Conservation (phyloP, 2,888 invertebrate genomes). For the Melinopterus prodromus region DNA sequence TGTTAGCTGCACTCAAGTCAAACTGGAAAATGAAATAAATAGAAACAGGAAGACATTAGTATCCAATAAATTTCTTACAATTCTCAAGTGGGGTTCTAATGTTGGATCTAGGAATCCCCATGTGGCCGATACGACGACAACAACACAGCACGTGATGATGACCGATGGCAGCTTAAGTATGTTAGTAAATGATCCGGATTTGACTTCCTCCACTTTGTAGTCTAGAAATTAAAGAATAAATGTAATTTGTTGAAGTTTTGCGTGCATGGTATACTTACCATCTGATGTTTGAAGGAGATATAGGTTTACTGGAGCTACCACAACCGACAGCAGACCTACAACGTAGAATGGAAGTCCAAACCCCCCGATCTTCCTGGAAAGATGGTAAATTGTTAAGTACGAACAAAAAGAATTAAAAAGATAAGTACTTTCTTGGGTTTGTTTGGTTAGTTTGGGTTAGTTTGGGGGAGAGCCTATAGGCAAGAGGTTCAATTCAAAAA, state of each 20-base stretch:
- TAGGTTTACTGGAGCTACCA: constrained; percentile 71
- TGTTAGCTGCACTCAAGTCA: constrained; percentile 69
- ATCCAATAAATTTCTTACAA: constrained; percentile 54
- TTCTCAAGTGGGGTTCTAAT: constrained; percentile 74
- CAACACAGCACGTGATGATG: constrained; percentile 72
- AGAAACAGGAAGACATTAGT: background rate
- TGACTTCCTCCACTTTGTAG: constrained; percentile 62
- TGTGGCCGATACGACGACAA: constrained; percentile 74
- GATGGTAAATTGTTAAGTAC: constrained; percentile 43
- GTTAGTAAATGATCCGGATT: constrained; percentile 67
- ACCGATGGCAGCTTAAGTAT: constrained; percentile 74
- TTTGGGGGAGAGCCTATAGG: background rate
- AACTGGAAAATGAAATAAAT: constrained; percentile 62
- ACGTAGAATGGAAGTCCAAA: constrained; percentile 81
- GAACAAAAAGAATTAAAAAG: background rate
- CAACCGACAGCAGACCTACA: constrained; percentile 72
- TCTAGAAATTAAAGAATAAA: constrained; percentile 58
- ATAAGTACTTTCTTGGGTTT: background rate
- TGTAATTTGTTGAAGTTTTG: background rate
- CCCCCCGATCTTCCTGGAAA: constrained; percentile 78
- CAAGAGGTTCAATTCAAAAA: no score
- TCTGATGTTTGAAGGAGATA: constrained; percentile 58
- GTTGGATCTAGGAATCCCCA: constrained; percentile 83
- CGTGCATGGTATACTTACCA: constrained; percentile 58
- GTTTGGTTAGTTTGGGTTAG: constrained; percentile 15